A percentile compares a stretch with the other conserved stretches of the same genome.
These are phyloP conservation scores for Hypena proboscidalis DNA, from an alignment of 2,888 invertebrate genomes.

Conservation along the genomic window DNA sequence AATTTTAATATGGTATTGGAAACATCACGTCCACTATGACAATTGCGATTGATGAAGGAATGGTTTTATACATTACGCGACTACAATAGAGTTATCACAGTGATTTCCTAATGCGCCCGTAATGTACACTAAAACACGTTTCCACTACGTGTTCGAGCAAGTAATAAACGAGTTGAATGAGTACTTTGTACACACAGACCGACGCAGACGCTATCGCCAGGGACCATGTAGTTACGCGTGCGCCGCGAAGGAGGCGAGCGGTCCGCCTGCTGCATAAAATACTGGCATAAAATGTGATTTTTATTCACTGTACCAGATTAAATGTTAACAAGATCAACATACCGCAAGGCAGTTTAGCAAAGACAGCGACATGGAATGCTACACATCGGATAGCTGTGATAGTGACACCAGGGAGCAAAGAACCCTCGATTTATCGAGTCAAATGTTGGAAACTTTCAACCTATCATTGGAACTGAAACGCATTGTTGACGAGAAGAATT, in stretches of 20 bases:
- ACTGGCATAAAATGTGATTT: constrained; percentile 59
- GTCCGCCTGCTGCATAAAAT: constrained; percentile 30
- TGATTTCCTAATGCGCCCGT: constrained; percentile 1
- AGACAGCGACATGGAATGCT: constrained; percentile 92
- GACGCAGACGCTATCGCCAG: constrained; percentile 33
- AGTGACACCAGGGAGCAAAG: constrained; percentile 90
- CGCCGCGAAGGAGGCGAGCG: constrained; percentile 60
- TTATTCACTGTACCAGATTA: constrained; percentile 32
- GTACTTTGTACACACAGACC: constrained; percentile 15
- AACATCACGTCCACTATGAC: constrained; percentile 1
- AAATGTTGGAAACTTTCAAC: constrained; percentile 84
- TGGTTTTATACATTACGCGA: constrained; percentile 13
- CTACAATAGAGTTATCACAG: background rate
- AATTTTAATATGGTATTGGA: constrained; percentile 6
- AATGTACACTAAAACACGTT: constrained; percentile 21
- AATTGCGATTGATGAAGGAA: constrained; percentile 6
- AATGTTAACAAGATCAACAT: constrained; percentile 36
- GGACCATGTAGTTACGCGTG: constrained; percentile 71
- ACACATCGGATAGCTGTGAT: constrained; percentile 94
- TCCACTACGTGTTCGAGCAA: constrained; percentile 2
- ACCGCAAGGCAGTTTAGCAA: constrained; percentile 39
- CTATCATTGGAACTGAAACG: constrained; percentile 85
- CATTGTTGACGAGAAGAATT: constrained; percentile 86
- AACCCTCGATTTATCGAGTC: constrained; percentile 87
- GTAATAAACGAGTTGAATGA: constrained; percentile 23